Conservation (phyloP, 1,140 invertebrate species). For the Drosophila gunungcola region DNA sequence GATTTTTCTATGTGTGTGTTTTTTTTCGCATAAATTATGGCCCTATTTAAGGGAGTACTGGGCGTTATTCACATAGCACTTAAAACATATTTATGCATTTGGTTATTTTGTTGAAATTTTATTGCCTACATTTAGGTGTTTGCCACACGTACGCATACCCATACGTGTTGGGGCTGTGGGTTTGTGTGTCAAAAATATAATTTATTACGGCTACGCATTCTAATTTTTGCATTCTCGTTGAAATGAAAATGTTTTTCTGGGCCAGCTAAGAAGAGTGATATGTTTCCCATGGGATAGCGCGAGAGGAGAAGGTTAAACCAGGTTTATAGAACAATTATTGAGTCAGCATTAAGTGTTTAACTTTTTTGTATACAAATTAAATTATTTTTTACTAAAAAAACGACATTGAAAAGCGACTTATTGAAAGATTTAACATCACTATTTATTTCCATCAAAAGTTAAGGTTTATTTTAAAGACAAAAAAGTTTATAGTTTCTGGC, state of each 20-base stretch:
- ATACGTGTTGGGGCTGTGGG: constrained; percentile 6
- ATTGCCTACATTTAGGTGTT: constrained; percentile 46
- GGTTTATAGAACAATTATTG: constrained; percentile 18
- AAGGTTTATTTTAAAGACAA: too few species aligned
- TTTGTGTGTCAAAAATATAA: constrained; percentile 50
- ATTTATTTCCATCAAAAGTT: too few species aligned
- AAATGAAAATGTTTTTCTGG: constrained; percentile 30
- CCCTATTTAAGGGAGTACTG: constrained; percentile 40
- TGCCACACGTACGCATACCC: constrained; percentile 17
- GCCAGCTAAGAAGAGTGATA: constrained; percentile 5
- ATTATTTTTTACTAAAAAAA: too few species aligned
- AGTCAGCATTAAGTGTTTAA: constrained; percentile 1
- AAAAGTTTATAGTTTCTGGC: too few species aligned
- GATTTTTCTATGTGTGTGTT: constrained; percentile 7
- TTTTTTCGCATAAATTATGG: constrained; percentile 62
- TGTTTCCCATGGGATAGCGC: background rate
- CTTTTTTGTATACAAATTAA: too few species aligned
- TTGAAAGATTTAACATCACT: too few species aligned
- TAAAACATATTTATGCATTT: constrained; percentile 62
- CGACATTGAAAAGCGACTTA: too few species aligned
- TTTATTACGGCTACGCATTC: constrained; percentile 58
- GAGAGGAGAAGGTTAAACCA: background rate
- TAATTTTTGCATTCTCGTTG: constrained; percentile 27
- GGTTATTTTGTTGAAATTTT: constrained; percentile 50
- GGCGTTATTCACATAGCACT: constrained; percentile 30